phyloP scores from a whole-genome alignment of 2,888 invertebrate genomes.

The Argynnis bischoffii region DNA sequence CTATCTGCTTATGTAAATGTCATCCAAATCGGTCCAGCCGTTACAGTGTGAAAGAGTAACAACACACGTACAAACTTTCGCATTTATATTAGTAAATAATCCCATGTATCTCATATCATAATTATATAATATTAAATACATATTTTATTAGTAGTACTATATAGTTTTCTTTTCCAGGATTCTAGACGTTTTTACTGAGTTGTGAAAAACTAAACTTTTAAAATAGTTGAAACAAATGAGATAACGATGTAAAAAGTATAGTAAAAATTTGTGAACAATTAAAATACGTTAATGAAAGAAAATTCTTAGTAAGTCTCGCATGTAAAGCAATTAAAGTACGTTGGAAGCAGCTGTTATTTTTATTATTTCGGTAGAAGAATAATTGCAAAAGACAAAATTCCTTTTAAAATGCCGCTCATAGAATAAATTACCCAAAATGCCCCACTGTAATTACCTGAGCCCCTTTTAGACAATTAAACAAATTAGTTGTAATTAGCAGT shows the following conservation, averaged over 20 bases:
- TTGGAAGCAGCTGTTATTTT: slow-evolving; percentile 34
- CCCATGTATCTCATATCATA: too few relatives aligned
- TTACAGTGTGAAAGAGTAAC: too few relatives aligned
- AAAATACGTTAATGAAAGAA: not conserved
- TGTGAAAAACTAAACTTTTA: slow-evolving; percentile 4
- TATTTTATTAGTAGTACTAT: too few relatives aligned
- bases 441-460: slow-evolving; percentile 32
- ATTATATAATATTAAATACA: too few relatives aligned
- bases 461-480: slow-evolving; percentile 28
- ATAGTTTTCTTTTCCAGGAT: too few relatives aligned
- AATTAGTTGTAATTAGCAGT: slow-evolving; percentile 31
- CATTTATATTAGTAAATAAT: too few relatives aligned
- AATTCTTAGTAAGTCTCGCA: slow-evolving; percentile 6
- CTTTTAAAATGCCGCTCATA: slow-evolving; percentile 37
- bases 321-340: slow-evolving; percentile 36
- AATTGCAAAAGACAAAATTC: slow-evolving; percentile 32
- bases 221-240: not conserved
- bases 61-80: too few relatives aligned
- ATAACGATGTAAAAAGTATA: not conserved
- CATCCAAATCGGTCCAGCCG: too few relatives aligned
- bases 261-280: not conserved
- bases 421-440: slow-evolving; percentile 40
- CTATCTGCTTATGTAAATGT: too few relatives aligned
- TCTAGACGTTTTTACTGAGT: too few relatives aligned
- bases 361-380: slow-evolving; percentile 30